phyloP scores from a whole-genome alignment of 2,797 vertebrate genomes.

The Limnodromus scolopaceus region DNA sequence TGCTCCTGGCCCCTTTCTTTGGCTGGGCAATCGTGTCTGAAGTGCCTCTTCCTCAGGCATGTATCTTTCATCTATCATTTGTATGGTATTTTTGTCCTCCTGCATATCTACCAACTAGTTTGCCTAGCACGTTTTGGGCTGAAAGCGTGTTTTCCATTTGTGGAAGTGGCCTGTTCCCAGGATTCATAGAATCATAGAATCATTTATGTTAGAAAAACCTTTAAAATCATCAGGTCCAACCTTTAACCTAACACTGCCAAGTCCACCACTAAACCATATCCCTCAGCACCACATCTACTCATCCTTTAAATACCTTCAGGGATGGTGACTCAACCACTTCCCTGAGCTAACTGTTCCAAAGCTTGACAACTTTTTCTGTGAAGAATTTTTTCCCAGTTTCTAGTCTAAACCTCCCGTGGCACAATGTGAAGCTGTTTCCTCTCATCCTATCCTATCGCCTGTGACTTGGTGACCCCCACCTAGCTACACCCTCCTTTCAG shows the following conservation, averaged over 20 bases:
- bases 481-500: neutral
- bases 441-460: neutral
- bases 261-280: neutral
- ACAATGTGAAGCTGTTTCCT: neutral
- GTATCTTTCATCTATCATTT: rapidly evolving
- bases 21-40: rapidly evolving
- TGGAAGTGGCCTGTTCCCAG: neutral
- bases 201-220: neutral
- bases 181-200: neutral
- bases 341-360: neutral
- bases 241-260: rapidly evolving
- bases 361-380: no score
- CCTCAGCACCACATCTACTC: neutral
- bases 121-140: neutral
- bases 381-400: neutral
- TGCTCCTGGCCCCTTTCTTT: neutral
- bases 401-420: neutral
- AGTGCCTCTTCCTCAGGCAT: rapidly evolving
- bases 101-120: rapidly evolving
- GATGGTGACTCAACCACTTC: neutral
- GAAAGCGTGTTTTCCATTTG: neutral
- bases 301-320: neutral
- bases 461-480: rapidly evolving
- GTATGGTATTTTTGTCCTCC: neutral
- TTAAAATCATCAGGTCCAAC: neutral